These are phyloP conservation scores for Hyposoter didymator DNA, from an alignment of 2,888 invertebrate species.

Conservation along the genomic window DNA sequence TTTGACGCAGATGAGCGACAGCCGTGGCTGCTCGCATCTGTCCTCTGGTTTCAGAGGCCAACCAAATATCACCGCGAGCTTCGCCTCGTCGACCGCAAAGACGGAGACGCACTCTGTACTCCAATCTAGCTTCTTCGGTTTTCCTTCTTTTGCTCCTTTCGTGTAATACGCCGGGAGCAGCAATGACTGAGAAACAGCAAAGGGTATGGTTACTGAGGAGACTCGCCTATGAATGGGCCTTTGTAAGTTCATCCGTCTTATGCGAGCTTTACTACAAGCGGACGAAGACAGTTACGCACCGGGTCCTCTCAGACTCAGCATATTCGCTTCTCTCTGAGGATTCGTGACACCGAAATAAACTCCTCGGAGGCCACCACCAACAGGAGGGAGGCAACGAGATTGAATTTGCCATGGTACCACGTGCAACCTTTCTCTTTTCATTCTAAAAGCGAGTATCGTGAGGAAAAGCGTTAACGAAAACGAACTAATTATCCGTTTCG, in stretches of 20 bases:
- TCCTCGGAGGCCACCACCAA: conserved; percentile 54
- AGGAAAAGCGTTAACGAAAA: conserved; percentile 62
- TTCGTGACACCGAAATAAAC: conserved; percentile 77
- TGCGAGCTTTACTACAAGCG: conserved; percentile 63
- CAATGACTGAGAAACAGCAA: conserved; percentile 46
- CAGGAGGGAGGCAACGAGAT: conserved; percentile 52
- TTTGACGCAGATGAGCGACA: conserved; percentile 78
- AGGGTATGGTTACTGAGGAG: conserved; percentile 66
- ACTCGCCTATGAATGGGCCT: conserved; percentile 77
- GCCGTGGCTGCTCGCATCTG: conserved; percentile 75
- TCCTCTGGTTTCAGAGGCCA: conserved; percentile 69
- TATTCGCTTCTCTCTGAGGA: conserved; percentile 55
- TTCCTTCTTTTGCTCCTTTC: conserved; percentile 64
- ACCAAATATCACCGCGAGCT: conserved; percentile 66
- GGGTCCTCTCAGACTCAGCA: conserved; percentile 58
- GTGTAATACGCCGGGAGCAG: conserved; percentile 55
- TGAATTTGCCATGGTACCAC: conserved; percentile 46
- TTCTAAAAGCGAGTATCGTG: conserved; percentile 56
- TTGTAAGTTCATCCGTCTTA: conserved; percentile 71
- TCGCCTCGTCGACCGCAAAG: conserved; percentile 57
- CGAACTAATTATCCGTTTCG: conserved; percentile 75
- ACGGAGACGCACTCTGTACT: conserved; percentile 54
- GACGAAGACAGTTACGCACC: conserved; percentile 67
- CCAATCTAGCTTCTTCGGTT: conserved; percentile 59
- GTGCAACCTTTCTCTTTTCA: conserved; percentile 45